Evolutionary conservation across 2,888 invertebrate genomes (phyloP), one percentile per base, ranked within the genome.

Genomic region (Merodon equestris): DNA sequence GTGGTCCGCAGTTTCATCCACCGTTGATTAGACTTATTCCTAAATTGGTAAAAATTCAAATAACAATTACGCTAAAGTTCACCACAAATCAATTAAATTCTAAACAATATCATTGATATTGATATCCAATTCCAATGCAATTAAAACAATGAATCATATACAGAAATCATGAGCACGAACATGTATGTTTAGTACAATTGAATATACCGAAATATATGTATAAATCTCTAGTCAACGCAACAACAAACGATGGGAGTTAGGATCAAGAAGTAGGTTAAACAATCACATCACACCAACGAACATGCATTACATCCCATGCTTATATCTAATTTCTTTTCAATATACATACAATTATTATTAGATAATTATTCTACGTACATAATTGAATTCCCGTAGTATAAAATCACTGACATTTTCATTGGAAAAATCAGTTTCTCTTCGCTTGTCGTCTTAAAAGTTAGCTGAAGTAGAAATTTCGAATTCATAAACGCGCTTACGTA

Each of bases 1-100:
- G 97, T 97, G 64, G 96, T 97, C 83, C 97, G 92, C 82, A 98
- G 91, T 90, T 98, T 97, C 94, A 97, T 95, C 96, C 98, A 98
- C 90, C 97, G 92, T 88, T 97, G 96, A 90, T 96, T 97, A 87
- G 96, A 95, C 89, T 95, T 95, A 87, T 95, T 95, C 93, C 96
- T 96, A 85, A 85, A 84, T 79, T 83, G 42, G 45, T 40, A n/a
- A 51, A 77, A 61, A 13, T 17, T 15, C 19, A 18, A n/a, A 17
- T 7, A 57, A 44, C 2, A 27, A 27, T 27, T 27, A 27, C 27
- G 7, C 27, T 7, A 2, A 27, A 27, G 7, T 27, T 27, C 7
- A 27, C 7, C 7, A 27, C 27, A 7, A 27, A 7, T 27, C 27
- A 27, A 27, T 7, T 2, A 40, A 7, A 9, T 40, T 40, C 40